Percentiles rank a stretch among this genome's conserved stretches.
phyloP scores from a whole-genome alignment of 2,888 invertebrate genomes.

The Brachypterus glaber region DNA sequence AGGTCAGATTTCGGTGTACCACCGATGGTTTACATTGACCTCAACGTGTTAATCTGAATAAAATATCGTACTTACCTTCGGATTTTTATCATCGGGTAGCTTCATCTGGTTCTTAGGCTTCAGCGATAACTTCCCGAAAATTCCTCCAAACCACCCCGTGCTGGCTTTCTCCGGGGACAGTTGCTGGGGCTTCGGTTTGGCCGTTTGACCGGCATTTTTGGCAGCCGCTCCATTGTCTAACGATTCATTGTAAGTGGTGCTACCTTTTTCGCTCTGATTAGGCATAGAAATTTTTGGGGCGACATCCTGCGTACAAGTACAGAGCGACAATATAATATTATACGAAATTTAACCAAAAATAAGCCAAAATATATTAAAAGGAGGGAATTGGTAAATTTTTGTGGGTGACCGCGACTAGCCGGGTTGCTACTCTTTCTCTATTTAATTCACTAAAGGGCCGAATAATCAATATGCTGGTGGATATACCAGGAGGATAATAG shows the following conservation, averaged over 20 bases:
- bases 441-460: no score
- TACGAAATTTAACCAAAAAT: no score
- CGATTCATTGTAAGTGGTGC: slow-evolving; percentile 31
- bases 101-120: slow-evolving; percentile 92
- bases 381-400: no score
- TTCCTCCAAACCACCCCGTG: slow-evolving; percentile 75
- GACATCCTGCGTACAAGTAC: slow-evolving; percentile 35
- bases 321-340: slow-evolving; percentile 38
- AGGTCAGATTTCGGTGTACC: no score
- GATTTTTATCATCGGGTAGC: slow-evolving; percentile 89
- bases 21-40: no score
- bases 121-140: slow-evolving; percentile 72
- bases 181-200: slow-evolving; percentile 22
- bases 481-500: no score
- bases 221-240: slow-evolving; percentile 12
- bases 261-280: slow-evolving; percentile 38
- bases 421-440: no score
- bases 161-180: slow-evolving; percentile 24
- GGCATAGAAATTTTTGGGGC: slow-evolving; percentile 50
- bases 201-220: slow-evolving; percentile 9
- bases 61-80: slow-evolving; percentile 57
- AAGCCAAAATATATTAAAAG: no score
- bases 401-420: no score
- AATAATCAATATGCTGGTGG: no score
- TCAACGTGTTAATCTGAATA: no score